Base-by-base conservation (phyloP, 1,140 invertebrate species). In the Meloidogyne exigua region DNA sequence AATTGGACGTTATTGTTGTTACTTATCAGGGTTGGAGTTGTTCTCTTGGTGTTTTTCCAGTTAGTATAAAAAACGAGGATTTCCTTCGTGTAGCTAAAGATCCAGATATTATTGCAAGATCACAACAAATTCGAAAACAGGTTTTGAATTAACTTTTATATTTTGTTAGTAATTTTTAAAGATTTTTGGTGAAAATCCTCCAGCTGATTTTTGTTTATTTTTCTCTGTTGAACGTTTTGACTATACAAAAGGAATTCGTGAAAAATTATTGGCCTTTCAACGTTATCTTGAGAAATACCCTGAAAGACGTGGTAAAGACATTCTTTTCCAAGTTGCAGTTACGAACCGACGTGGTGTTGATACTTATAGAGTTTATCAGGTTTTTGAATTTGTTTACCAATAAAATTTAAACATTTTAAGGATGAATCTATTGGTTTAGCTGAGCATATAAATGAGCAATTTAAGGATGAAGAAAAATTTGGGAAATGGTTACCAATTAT, bases 141-240 rank as follows among this genome's bases (percentile, higher is more conserved):
- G 85, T 86, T 25, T 4, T 65, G 28, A 36, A 44, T 76, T 18
- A 28, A 49, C 44, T 21, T 64, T 83, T 69, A 66, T 4, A 44
- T 64, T 66, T 21, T 83, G 26, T 26, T 12, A 32, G 7, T 32
- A 21, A n/a, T 62, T 62, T 76, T 77, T 80, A 36, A 64, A 84
- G 78, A 78, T 87, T 26, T 74, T 87, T 49, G 85, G 81, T 23
- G 76, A 84, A 0, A 83, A 76, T 57, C 82, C 84, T 10, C n/a
- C 77, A 18, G 23, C 18, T 28, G 86, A 87, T 49, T 81, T 65
- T n/a, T 68, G 83, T n/a, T 76, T 87, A 36, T 88, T 86, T 76
- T 87, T 87, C 69, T 87, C 85, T 2, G 85, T 87, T 11, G 85
- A 87, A 80, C 71, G 85, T 26, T 87, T 87, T 67, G 85, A 87